phyloP scores from a whole-genome alignment of 2,888 invertebrate genomes.

The Dryobotodes eremita region DNA sequence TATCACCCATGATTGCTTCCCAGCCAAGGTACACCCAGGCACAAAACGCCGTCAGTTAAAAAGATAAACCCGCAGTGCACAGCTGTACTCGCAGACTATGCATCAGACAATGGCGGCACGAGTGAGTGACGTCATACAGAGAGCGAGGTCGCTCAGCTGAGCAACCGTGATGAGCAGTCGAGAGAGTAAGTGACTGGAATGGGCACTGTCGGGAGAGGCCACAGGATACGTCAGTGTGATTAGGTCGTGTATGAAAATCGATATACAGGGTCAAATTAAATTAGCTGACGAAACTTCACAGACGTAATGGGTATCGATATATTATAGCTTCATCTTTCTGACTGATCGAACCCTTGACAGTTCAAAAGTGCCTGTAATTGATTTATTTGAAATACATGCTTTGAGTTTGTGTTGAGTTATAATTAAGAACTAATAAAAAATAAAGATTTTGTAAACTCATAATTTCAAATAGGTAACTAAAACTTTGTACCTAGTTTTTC shows the following conservation, averaged over 20 bases:
- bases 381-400: too few relatives aligned
- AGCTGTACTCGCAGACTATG: slow-evolving; percentile 8
- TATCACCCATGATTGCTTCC: not conserved
- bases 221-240: too few relatives aligned
- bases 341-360: too few relatives aligned
- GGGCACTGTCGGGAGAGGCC: not conserved
- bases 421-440: not conserved
- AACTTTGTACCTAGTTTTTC: not conserved
- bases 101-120: slow-evolving; percentile 44
- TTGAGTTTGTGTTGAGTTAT: too few relatives aligned
- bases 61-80: not conserved
- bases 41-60: not conserved
- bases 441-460: not conserved
- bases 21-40: not conserved
- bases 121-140: slow-evolving; percentile 34
- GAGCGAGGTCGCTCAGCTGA: slow-evolving; percentile 12
- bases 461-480: not conserved
- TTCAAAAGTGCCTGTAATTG: too few relatives aligned
- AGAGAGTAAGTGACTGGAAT: slow-evolving; percentile 10
- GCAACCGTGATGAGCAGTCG: slow-evolving; percentile 21
- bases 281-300: not conserved
- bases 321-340: too few relatives aligned
- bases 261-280: not conserved
- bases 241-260: not conserved
- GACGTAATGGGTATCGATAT: not conserved